These are phyloP conservation scores for Pangasius sanitwongsei DNA, from an alignment of 2,797 vertebrate species.

Conservation along the genomic window DNA sequence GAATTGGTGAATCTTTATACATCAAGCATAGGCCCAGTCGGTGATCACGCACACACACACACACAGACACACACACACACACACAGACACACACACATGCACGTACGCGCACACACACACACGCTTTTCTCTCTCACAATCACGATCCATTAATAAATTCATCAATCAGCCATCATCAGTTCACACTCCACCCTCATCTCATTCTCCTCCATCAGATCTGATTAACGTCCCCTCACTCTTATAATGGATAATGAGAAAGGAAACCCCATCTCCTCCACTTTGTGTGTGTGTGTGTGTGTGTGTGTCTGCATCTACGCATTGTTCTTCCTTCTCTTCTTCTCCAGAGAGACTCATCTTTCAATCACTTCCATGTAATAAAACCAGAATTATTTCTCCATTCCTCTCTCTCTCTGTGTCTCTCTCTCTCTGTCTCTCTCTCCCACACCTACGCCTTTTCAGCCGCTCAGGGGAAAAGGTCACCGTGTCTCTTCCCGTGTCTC, in stretches of 20 bases:
- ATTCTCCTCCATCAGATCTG: not conserved
- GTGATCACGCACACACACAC: not conserved
- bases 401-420: not conserved
- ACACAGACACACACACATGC: not conserved
- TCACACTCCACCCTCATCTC: not conserved
- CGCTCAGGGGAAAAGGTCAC: not conserved
- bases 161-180: constrained; percentile 6
- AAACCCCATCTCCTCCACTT: not conserved
- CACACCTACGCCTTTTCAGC: not conserved
- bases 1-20: not conserved
- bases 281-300: constrained; percentile 9
- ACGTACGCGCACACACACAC: not conserved
- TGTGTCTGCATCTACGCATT: not conserved
- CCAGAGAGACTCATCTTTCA: not conserved
- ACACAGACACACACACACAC: not conserved
- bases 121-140: not conserved
- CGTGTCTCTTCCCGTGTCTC: not conserved
- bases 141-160: not conserved
- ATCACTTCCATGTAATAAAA: not conserved
- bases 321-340: not conserved
- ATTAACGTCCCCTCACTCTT: not conserved
- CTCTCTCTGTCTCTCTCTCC: not conserved
- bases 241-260: not conserved
- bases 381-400: not conserved
- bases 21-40: not conserved